A percentile compares a stretch with the other conserved stretches of the same genome.
Evolutionary conservation across 2,888 invertebrate species (phyloP).

Genomic region (Busseola fusca): DNA sequence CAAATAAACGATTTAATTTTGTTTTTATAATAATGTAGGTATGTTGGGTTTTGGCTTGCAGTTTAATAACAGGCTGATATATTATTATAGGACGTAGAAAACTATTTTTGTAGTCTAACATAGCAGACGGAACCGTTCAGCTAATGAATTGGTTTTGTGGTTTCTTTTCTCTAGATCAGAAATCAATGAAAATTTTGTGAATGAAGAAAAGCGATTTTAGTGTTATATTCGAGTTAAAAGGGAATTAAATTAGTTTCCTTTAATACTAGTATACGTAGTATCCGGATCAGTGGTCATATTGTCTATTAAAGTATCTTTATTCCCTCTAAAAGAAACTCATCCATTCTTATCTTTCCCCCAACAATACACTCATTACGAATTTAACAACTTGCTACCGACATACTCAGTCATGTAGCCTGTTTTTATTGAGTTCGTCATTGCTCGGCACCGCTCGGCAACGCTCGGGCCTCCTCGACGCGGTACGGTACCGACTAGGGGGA

Average conservation of each 20-base stretch:
- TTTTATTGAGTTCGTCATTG: constrained; percentile 72
- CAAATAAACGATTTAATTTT: background rate
- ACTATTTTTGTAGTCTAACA: background rate
- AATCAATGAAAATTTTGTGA: background rate
- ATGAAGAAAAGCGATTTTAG: background rate
- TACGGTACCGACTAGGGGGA: constrained; percentile 62
- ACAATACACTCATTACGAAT: constrained; percentile 88
- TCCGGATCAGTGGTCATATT: background rate
- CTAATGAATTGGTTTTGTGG: background rate
- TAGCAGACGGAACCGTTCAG: background rate
- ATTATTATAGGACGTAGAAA: background rate
- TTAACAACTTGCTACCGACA: constrained; percentile 79
- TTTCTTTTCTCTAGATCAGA: background rate
- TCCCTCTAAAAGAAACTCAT: constrained; percentile 49
- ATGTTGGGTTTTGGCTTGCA: no score
- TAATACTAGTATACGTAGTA: background rate
- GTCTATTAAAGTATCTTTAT: no score
- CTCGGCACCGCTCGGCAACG: constrained; percentile 32
- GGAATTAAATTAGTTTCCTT: background rate
- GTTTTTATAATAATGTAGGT: no score
- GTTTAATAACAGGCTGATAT: background rate
- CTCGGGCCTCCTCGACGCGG: constrained; percentile 28
- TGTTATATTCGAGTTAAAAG: background rate
- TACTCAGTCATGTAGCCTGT: constrained; percentile 82
- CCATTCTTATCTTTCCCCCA: constrained; percentile 69